Evolutionary conservation across 2,113 vertebrate species (phyloP).

Genomic region (Bolborhynchus lineola): DNA sequence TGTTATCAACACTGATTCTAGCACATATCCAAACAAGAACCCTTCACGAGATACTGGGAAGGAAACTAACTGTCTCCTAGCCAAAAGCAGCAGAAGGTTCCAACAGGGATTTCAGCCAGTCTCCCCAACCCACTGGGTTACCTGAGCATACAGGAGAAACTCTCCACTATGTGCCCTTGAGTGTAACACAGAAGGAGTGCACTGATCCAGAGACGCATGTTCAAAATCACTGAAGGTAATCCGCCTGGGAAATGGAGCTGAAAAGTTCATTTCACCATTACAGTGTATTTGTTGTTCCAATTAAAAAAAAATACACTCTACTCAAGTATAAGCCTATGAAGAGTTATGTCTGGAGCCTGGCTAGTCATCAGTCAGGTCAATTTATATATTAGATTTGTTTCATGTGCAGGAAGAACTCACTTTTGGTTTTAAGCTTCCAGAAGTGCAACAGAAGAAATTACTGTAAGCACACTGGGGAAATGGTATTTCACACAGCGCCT

Average conservation of each 20-base stretch:
- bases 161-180: accelerated
- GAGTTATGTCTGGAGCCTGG: not conserved
- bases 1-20: not conserved
- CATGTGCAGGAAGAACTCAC: not conserved
- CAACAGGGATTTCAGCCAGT: too few species aligned
- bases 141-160: not conserved
- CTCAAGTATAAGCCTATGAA: not conserved
- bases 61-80: too few species aligned
- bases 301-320: not conserved
- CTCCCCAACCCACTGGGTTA: not conserved
- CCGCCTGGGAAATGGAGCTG: not conserved
- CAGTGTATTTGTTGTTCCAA: not conserved
- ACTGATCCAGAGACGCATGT: not conserved
- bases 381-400: not conserved
- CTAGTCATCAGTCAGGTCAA: not conserved
- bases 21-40: too few species aligned
- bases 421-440: not conserved
- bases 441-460: not conserved
- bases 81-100: not conserved
- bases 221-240: not conserved
- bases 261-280: not conserved
- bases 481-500: not conserved
- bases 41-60: not conserved
- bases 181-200: not conserved
- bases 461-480: not conserved